phyloP scores from a whole-genome alignment of 2,888 invertebrate genomes.

The Metallyticus violacea region DNA sequence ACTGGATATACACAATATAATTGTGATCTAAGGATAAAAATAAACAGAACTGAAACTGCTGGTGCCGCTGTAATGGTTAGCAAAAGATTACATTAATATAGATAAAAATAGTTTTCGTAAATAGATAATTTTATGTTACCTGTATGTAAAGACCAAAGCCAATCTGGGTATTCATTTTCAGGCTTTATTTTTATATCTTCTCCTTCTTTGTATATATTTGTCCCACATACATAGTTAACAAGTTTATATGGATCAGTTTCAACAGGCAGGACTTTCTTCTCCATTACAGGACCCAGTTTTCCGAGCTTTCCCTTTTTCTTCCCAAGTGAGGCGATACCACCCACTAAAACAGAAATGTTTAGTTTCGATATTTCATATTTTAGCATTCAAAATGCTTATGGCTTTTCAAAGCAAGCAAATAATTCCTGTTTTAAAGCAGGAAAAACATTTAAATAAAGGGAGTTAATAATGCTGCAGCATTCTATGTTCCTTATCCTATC shows the following conservation, averaged over 20 bases:
- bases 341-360: neutral
- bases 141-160: conserved; percentile 79
- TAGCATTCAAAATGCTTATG: neutral
- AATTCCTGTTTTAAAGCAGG: neutral
- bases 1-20: no score
- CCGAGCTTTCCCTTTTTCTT: conserved; percentile 57
- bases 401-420: neutral
- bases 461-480: no score
- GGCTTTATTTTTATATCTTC: conserved; percentile 73
- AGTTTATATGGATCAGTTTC: conserved; percentile 80
- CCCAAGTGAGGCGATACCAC: conserved; percentile 38
- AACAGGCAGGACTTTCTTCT: conserved; percentile 74
- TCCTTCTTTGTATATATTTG: conserved; percentile 74
- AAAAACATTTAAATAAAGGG: neutral
- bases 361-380: neutral
- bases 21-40: no score
- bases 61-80: no score
- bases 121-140: conserved; percentile 44
- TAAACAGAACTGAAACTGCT: no score
- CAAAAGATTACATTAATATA: no score
- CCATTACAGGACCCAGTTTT: conserved; percentile 59
- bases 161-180: conserved; percentile 84
- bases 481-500: no score
- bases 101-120: neutral
- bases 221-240: conserved; percentile 77